Evolutionary conservation across 2,113 vertebrate genomes (phyloP).

Genomic region (Piliocolobus tephrosceles): DNA sequence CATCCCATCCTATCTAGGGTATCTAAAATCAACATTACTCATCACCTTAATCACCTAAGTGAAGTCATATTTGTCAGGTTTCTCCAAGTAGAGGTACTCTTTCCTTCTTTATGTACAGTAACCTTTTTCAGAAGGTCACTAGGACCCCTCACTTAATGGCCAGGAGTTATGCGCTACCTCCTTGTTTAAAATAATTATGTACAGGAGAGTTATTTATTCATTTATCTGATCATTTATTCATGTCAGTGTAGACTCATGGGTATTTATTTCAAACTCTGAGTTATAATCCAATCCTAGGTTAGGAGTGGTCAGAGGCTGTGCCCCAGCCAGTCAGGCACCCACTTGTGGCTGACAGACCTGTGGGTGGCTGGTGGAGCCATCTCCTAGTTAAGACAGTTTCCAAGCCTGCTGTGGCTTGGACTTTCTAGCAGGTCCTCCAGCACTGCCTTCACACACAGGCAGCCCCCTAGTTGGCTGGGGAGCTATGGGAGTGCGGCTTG

Average conservation of each 20-base stretch:
- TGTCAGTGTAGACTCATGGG: accelerated
- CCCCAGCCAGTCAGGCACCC: accelerated
- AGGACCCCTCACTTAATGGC: accelerated
- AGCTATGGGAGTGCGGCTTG: accelerated
- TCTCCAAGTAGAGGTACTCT: neutral
- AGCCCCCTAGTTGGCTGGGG: neutral
- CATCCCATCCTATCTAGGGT: neutral
- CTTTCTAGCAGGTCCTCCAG: neutral
- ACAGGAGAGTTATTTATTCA: neutral
- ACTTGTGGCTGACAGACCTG: accelerated
- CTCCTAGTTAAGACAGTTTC: neutral
- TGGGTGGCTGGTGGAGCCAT: neutral
- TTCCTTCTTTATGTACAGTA: no score
- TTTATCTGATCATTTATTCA: neutral
- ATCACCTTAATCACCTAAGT: neutral
- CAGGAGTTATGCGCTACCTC: neutral
- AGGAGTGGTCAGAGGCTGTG: neutral
- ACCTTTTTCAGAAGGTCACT: neutral
- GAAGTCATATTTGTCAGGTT: accelerated
- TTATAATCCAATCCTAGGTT: neutral
- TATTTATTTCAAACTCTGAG: neutral
- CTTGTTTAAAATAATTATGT: neutral
- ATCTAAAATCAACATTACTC: accelerated
- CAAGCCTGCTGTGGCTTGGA: neutral
- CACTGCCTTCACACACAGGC: no score